These are phyloP conservation scores for Apotomis capreana DNA, from an alignment of 2,888 invertebrate species.

Conservation along the genomic window DNA sequence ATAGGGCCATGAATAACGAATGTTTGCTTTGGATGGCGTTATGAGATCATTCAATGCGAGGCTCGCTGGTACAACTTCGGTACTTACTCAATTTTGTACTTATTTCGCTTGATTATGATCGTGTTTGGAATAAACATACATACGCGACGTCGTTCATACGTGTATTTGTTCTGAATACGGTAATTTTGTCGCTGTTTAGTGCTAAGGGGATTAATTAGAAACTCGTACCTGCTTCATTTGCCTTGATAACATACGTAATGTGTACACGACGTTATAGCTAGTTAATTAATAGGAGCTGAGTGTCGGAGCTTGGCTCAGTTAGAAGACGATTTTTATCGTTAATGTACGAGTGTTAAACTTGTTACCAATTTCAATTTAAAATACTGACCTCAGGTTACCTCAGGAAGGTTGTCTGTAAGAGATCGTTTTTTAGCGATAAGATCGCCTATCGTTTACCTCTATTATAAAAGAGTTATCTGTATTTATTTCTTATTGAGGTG, in stretches of 20 bases:
- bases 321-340: no score
- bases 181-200: not conserved
- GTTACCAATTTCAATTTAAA: no score
- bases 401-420: no score
- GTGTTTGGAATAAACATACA: constrained; percentile 3
- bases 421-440: no score
- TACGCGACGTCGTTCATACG: constrained; percentile 12
- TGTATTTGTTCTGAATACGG: constrained; percentile 17
- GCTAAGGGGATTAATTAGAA: constrained; percentile 15
- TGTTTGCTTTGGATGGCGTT: constrained; percentile 8
- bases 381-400: no score
- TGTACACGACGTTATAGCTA: not conserved
- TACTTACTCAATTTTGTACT: constrained; percentile 20
- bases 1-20: no score
- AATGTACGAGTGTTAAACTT: no score
- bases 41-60: constrained; percentile 9
- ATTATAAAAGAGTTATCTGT: no score
- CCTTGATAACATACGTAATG: constrained; percentile 1
- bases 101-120: constrained; percentile 5
- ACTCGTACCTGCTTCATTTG: not conserved
- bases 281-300: not conserved
- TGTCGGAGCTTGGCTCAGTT: no score
- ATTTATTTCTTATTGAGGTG: no score
- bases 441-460: no score
- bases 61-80: constrained; percentile 8